Base-by-base conservation (phyloP, 2,113 vertebrate species). In the Hydrolagus affinis region DNA sequence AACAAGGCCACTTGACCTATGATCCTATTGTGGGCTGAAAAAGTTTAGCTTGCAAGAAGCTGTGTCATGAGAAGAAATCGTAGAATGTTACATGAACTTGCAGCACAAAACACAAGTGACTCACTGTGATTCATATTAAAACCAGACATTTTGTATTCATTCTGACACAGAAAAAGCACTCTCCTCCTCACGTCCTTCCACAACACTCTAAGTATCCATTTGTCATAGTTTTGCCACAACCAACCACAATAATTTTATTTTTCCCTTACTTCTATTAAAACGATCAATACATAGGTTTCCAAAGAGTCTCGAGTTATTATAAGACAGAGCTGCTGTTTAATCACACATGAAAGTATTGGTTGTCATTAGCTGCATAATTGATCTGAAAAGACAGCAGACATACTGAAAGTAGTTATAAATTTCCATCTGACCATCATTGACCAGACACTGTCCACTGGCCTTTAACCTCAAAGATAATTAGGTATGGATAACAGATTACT, bases 261-360 rank as follows among this genome's bases (percentile, higher is more conserved):
- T 94, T 87, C 86, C 80, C 93, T 95, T 94, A 93, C 93, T 95
- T 95, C 94, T 95, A 95, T 95, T 95, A 94, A 94, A 92, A 92
- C 92, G 94, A 95, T 95, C 94, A 94, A 95, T 96, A 95, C 91
- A 88, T 93, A 93, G 92, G 95, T 94, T 95, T 95, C 94, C 94
- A 94, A 91, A 93, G 93, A 94, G 93, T 95, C 94, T 95, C 93
- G 90, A 90, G 90, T 94, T 90, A 90, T 91, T 90, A 91, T 92
- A 94, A 95, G 95, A 95, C 93, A 93, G 93, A 95, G 93, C 90
- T 89, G 91, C 89, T 89, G 88, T 91, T 93, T 95, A 95, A 96
- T 96, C 93, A 92, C 90, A 94, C 91, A 94, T 94, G 95, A 95
- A 96, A 92, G 94, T 94, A 96, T 94, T 93, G 94, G 94, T 89